Percentiles rank a stretch among this genome's conserved stretches.
Evolutionary conservation across 2,888 invertebrate species (phyloP).

Genomic region (Drosophila greeni): DNA sequence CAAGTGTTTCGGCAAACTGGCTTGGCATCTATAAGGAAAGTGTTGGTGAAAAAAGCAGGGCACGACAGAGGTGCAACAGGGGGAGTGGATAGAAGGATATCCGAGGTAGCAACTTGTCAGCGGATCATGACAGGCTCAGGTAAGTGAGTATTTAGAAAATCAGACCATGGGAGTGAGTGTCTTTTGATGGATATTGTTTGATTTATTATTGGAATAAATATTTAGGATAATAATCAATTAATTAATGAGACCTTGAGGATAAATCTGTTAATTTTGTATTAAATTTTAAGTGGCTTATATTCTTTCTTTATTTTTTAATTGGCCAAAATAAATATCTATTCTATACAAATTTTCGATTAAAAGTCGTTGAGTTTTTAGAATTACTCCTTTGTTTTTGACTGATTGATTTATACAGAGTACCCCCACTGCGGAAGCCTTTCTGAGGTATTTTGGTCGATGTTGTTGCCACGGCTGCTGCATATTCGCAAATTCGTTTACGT

Average conservation of each 20-base stretch:
- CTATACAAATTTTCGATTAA: neutral
- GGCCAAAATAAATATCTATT: no score
- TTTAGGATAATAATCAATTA: neutral
- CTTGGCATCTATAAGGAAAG: conserved; percentile 29
- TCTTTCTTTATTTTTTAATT: neutral
- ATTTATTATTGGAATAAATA: neutral
- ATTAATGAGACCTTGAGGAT: neutral
- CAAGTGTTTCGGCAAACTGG: conserved; percentile 58
- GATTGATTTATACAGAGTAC: conserved; percentile 6
- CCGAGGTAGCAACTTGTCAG: conserved; percentile 13
- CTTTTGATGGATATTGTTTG: no score
- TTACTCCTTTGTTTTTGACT: neutral
- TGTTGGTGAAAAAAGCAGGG: conserved; percentile 9
- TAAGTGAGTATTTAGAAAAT: neutral
- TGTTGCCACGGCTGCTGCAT: conserved; percentile 55
- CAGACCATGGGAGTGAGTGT: no score
- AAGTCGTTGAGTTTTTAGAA: no score
- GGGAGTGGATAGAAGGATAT: conserved; percentile 15
- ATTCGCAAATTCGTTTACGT: conserved; percentile 69
- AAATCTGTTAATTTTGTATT: neutral
- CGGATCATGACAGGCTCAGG: conserved; percentile 3
- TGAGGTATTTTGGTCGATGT: conserved; percentile 29
- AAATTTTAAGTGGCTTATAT: neutral
- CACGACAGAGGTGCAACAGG: conserved; percentile 9
- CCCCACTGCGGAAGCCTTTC: neutral